Evolutionary conservation across 2,888 invertebrate genomes (phyloP).

Genomic region (Platypus cylindrus): DNA sequence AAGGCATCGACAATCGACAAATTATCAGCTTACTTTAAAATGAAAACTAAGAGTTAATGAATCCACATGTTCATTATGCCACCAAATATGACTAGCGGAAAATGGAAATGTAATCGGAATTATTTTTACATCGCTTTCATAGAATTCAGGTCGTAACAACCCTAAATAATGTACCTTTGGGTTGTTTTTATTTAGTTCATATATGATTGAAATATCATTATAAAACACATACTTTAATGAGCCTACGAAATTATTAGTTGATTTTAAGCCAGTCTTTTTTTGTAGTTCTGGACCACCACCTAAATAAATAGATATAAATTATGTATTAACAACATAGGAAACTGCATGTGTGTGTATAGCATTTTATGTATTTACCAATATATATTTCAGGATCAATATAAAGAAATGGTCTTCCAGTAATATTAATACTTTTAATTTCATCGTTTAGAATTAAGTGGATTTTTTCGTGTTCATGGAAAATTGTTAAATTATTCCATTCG

Average conservation of each 20-base stretch:
- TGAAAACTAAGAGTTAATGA: slow-evolving; percentile 70
- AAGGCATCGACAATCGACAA: neutral
- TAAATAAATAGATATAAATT: slow-evolving; percentile 3
- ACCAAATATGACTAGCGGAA: slow-evolving; percentile 81
- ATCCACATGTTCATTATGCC: slow-evolving; percentile 64
- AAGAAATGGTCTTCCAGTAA: slow-evolving; percentile 60
- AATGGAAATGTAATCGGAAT: slow-evolving; percentile 88
- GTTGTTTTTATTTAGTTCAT: slow-evolving; percentile 72
- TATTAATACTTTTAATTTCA: slow-evolving; percentile 53
- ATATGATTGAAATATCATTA: slow-evolving; percentile 83
- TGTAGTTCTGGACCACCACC: slow-evolving; percentile 53
- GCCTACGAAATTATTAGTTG: slow-evolving; percentile 50
- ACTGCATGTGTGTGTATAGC: neutral
- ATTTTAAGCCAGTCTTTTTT: slow-evolving; percentile 59
- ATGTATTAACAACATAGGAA: too few relatives aligned
- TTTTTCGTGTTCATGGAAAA: slow-evolving; percentile 62
- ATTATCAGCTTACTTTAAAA: slow-evolving; percentile 63
- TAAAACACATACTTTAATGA: slow-evolving; percentile 86
- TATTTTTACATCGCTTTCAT: slow-evolving; percentile 71
- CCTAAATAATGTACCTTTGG: slow-evolving; percentile 53
- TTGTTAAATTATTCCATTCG: slow-evolving; percentile 82
- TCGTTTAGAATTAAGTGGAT: slow-evolving; percentile 67
- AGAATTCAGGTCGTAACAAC: slow-evolving; percentile 67
- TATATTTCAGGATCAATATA: slow-evolving; percentile 91
- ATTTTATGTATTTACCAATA: slow-evolving; percentile 45